Evolutionary conservation across 2,113 vertebrate genomes (phyloP), one percentile per base, ranked within the genome.

Genomic region (Dicentrarchus labrax): DNA sequence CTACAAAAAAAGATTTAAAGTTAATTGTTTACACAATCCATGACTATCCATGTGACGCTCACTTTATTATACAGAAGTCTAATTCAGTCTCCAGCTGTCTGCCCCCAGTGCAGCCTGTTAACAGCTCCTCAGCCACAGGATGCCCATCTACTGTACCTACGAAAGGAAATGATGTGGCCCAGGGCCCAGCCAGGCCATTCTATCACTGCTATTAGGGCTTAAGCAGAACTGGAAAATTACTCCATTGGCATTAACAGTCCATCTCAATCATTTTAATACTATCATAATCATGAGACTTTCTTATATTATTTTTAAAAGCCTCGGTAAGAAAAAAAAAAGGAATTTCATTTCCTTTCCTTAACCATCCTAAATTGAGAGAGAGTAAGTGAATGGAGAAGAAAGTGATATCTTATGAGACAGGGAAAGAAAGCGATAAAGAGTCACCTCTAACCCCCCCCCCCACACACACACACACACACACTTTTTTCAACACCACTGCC

Each of bases 251-350:
- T 92, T 93, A 92, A 90, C 84, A 90, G 89, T 92, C 88, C 87
- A 91, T 92, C 91, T 94, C 91, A 91, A 94, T 95, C 93, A 93
- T 94, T 91, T 93, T 92, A 94, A 93, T 91, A 89, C 88, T 74
- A 82, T 87, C 89, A 91, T 95, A 93, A 95, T 93, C 88, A 90
- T 89, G 83, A 90, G 82, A 73, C 90, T 89, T 93, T 94, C 89
- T 88, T 89, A 91, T 92, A 92, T 93, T 94, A 92, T 91, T 95
- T 94, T 93, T 92, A 87, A 93, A 95, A 92, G 90, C 82, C 82
- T 84, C 68, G 19, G 66, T 74, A 78, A 81, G 84, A 80, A 88
- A 88, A 88, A 88, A 88, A 93, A 85, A 36, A 70, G 50, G 65
- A 85, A 89, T 91, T 89, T 93, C 76, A 94, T 93, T 94, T 93